Evolutionary conservation across 2,888 invertebrate genomes (phyloP).

Genomic region (Odontothrips loti): DNA sequence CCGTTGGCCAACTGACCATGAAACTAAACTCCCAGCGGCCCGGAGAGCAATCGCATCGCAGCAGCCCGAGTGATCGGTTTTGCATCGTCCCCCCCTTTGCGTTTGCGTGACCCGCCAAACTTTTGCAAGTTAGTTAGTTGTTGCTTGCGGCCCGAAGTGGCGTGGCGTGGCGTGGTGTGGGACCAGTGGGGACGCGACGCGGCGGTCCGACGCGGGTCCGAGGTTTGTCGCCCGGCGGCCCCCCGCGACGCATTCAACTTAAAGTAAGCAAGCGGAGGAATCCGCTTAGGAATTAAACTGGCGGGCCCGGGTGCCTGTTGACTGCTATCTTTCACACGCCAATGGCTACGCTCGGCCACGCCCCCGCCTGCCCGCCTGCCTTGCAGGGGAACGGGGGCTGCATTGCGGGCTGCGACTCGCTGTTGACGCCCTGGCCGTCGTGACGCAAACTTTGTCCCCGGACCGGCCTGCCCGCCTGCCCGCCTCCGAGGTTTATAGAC

Average conservation of each 20-base stretch:
- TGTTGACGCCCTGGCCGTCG: neutral
- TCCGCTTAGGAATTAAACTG: conserved; percentile 4
- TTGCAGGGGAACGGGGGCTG: neutral
- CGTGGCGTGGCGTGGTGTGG: neutral
- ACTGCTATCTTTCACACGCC: conserved; percentile 22
- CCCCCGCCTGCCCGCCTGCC: neutral
- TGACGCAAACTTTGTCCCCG: neutral
- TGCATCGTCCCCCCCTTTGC: neutral
- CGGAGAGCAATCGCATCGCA: neutral
- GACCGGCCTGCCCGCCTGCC: neutral
- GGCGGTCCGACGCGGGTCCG: neutral
- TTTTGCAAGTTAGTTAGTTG: conserved; percentile 6
- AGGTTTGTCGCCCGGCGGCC: neutral
- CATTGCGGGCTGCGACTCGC: neutral
- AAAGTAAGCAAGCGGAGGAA: neutral
- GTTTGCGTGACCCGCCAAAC: neutral
- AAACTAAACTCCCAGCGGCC: neutral
- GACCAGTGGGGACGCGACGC: no score
- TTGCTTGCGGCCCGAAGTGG: neutral
- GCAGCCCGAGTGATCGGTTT: conserved; percentile 5
- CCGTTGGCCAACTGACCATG: no score
- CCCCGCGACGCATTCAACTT: neutral
- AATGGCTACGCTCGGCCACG: neutral
- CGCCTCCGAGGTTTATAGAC: conserved; percentile 7
- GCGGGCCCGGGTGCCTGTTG: neutral